A percentile compares a stretch with the other conserved stretches of the same genome.
phyloP scores from a whole-genome alignment of 2,113 vertebrate species.

The Alexandromys fortis region DNA sequence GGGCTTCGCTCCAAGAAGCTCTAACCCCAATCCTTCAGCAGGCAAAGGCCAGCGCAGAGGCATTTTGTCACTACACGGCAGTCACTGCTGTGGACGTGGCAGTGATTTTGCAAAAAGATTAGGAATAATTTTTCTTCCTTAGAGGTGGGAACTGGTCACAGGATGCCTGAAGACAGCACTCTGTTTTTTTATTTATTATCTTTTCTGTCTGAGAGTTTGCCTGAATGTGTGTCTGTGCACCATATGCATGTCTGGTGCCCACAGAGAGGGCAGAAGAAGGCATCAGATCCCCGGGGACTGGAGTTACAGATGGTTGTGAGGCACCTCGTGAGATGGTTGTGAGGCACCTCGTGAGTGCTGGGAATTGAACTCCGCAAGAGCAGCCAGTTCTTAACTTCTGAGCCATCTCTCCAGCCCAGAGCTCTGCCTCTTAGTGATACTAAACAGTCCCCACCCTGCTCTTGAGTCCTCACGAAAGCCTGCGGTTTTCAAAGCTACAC shows the following conservation, averaged over 20 bases:
- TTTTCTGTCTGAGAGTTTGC: background rate
- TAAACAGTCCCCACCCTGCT: background rate
- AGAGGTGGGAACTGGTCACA: background rate
- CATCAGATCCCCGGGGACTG: background rate
- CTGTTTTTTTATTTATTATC: background rate
- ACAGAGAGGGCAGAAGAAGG: background rate
- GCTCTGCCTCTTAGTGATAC: slow-evolving; percentile 20
- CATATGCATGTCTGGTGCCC: background rate
- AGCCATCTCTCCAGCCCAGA: background rate
- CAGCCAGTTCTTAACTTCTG: background rate
- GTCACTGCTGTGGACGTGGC: no score
- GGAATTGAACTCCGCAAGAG: background rate
- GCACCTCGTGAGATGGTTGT: background rate
- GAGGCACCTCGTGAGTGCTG: background rate
- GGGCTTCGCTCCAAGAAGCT: no score
- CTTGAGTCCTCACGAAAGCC: background rate
- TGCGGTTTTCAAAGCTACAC: slow-evolving; percentile 1
- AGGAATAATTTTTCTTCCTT: background rate
- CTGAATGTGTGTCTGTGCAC: background rate
- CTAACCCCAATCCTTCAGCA: no score
- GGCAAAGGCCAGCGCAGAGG: no score
- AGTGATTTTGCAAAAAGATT: slow-evolving; percentile 36
- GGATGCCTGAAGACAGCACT: background rate
- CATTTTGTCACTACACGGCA: no score
- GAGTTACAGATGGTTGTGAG: background rate